Evolutionary conservation across 2,888 invertebrate species (phyloP), one percentile per base, ranked within the genome.

Genomic region (Hirtodrosophila cameraria): DNA sequence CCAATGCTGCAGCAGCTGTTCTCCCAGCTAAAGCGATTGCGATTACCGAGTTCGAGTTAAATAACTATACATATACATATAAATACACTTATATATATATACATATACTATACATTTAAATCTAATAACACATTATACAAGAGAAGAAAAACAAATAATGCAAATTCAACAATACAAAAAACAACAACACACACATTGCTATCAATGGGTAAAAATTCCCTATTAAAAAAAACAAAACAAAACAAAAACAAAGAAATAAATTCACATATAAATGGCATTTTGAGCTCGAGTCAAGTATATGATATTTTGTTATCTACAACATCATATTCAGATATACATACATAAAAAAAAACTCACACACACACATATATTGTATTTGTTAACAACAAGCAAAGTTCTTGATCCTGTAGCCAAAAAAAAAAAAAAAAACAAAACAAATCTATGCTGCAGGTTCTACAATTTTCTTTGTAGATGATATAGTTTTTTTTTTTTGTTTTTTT

Each of bases 31-130:
- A 63, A n/a, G n/a, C n/a, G n/a, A n/a, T n/a, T n/a, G 75, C 73
- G 81, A 71, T 76, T 57, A 68, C 74, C 74, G 79, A 82, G 80
- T 82, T 85, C 75, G 77, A 75, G 86, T 77, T 83, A 81, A 81
- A 80, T 81, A 84, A 81, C 75, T 81, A 78, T 83, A 83, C 74
- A 85, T 79, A 85, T 68, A 83, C 69, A 79, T 53, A 75, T 53
- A 75, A 52, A 54, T 54, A 68, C 55, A 64, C 49, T 61, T 53
- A 67, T 67, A 76, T 61, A 69, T 69, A 74, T 65, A 74, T 36
- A 63, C 25, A 46, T 75, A 67, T 62, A 76, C 59, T 73, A 79
- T 74, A 81, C 66, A 78, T 63, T 66, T 68, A 85, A 82, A 68
- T 59, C 50, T 80, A 84, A 81, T 69, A 66, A 82, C 71, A 80